Percentiles rank a stretch among this genome's conserved stretches.
phyloP scores from a whole-genome alignment of 2,888 invertebrate genomes.

The Epiblema foenella region DNA sequence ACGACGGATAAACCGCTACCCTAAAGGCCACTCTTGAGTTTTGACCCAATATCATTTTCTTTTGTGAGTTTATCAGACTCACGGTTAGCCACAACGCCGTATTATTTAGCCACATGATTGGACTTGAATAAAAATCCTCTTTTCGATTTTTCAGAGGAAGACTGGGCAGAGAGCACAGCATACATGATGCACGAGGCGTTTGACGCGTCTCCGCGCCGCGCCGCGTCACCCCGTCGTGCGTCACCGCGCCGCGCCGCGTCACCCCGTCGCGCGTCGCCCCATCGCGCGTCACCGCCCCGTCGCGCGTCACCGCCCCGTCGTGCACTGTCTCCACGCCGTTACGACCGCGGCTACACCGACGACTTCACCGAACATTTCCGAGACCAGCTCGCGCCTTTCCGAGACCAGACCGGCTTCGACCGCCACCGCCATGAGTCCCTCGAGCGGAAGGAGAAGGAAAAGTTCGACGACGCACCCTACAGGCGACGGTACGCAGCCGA shows the following conservation, averaged over 20 bases:
- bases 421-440: conserved; percentile 78
- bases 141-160: conserved; percentile 87
- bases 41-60: too few relatives aligned
- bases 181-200: conserved; percentile 87
- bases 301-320: conserved; percentile 54
- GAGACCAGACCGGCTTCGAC: conserved; percentile 71
- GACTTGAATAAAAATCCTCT: conserved; percentile 36
- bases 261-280: conserved; percentile 57
- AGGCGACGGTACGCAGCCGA: conserved; percentile 82
- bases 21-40: too few relatives aligned
- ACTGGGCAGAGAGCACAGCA: conserved; percentile 88
- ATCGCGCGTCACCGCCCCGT: conserved; percentile 57
- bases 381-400: conserved; percentile 74
- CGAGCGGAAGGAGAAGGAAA: conserved; percentile 75
- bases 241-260: conserved; percentile 73
- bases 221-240: conserved; percentile 62
- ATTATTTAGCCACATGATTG: too few relatives aligned
- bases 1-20: too few relatives aligned
- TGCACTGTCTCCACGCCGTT: conserved; percentile 63
- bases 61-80: too few relatives aligned
- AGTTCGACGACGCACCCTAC: conserved; percentile 71
- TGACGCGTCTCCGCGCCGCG: conserved; percentile 76
- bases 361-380: conserved; percentile 63
- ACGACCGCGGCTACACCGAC: conserved; percentile 56
- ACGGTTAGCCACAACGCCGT: too few relatives aligned